Base-by-base conservation (phyloP, 2,888 invertebrate genomes). In the Mamestra brassicae region DNA sequence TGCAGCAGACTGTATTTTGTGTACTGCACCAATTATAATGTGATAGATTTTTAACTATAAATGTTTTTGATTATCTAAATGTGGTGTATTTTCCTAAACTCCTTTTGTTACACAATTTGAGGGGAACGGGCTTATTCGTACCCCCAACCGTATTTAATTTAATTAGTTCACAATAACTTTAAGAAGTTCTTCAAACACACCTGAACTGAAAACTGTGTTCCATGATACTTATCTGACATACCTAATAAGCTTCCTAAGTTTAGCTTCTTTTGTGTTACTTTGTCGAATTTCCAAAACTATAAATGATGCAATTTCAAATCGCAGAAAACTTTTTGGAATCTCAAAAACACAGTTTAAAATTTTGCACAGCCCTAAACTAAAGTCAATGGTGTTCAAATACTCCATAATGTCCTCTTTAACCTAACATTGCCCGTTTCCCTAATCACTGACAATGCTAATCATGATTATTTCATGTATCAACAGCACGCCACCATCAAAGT, bases 401-500 rank as follows among this genome's bases (percentile, higher is more conserved):
- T 47, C 13, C 4, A 47, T 4, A 47, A 54, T 7, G 6, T n/a
- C 54, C 10, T n/a, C 26, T 55, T 55, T 47, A 0, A 55, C 13
- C 11, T 45, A 58, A 54, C 2, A 55, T 84, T 84, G 86, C 76
- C 84, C 81, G 82, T 87, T 86, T 77, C 82, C 75, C 70, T 80
- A n/a, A 50, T 84, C 86, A 88, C 83, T 82, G 71, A 85, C 80
- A 86, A 90, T 84, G 90, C 89, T 91, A 90, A 92, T 92, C 94
- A 95, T 94, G 88, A 90, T 93, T 89, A 92, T 95, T 96, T 93
- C 95, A 95, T 95, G 90, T 95, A 95, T 92, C 95, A 90, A 92
- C 96, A 96, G 96, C 96, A 96, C 96, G 95, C 90, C 96, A 92
- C 93, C 95, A 96, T 92, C 96, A 94, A 95, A 96, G 96, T 92